These are phyloP conservation scores for Psittacus erithacus DNA, from an alignment of 2,113 vertebrate genomes.

Conservation along the genomic window DNA sequence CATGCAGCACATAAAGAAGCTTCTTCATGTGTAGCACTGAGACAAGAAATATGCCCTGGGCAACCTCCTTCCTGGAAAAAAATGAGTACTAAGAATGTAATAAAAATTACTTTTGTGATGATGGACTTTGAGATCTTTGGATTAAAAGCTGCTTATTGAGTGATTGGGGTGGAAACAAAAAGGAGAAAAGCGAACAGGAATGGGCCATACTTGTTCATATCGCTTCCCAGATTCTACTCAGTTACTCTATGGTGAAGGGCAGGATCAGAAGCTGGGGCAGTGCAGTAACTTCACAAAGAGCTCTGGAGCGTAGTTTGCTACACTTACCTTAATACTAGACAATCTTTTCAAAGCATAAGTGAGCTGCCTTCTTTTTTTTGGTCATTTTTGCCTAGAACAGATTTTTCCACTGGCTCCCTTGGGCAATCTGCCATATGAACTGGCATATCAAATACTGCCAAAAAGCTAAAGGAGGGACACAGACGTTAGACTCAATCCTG, in stretches of 20 bases:
- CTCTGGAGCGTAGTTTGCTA: background rate
- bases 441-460: background rate
- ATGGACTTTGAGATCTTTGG: background rate
- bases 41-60: background rate
- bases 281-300: background rate
- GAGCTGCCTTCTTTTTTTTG: rapidly evolving
- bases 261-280: background rate
- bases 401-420: background rate
- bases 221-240: background rate
- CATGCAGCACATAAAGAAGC: background rate
- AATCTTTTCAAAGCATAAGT: background rate
- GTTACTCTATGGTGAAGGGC: background rate
- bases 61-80: background rate
- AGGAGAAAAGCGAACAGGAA: background rate
- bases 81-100: background rate
- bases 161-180: background rate
- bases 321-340: background rate
- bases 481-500: background rate
- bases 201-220: background rate
- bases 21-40: background rate
- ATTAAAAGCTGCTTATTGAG: background rate
- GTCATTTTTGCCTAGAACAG: background rate
- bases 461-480: background rate
- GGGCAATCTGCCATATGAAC: background rate
- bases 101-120: background rate